Evolutionary conservation across 1,140 invertebrate species (phyloP), one percentile per base, ranked within the genome.

Genomic region (Arctopsyche grandis): DNA sequence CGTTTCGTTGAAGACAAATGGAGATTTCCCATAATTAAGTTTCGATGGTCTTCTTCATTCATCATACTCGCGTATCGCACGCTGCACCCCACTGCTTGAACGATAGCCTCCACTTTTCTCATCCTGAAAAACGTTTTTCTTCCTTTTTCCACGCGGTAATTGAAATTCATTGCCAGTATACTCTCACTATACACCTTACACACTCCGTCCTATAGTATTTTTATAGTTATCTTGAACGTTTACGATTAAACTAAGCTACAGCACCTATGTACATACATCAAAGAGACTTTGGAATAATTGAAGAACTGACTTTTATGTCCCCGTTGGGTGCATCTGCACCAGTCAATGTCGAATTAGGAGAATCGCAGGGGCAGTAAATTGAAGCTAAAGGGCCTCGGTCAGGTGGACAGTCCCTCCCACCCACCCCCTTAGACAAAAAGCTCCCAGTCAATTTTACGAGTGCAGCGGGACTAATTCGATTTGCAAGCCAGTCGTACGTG

Each of bases 31-130:
- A 22, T 66, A 66, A 66, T 66, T 66, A 66, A 66, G 63, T 66
- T 66, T 66, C 63, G 63, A 66, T 66, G 63, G 63, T 66, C 63
- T 66, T 26, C 63, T 26, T 66, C 63, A 66, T 66, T 66, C 63
- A 66, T 66, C 63, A 66, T 66, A 66, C 24, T 66, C 63, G 63
- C 21, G 63, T 66, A 66, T 9, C 63, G 26, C 56, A 21, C 21
- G 56, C 63, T 66, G 63, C 63, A 26, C 24, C 63, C 63, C 63
- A 22, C 63, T 66, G 63, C 63, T 66, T 66, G 63, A 66, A 66
- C 63, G 24, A 66, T 66, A 22, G 63, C 63, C 63, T 66, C 63
- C 63, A 66, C 63, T 66, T 22, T 66, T 66, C 21, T 66, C 26
- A 22, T 26, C 24, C 24, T 66, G 12, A 66, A 22, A 26, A 12